These are phyloP conservation scores for Ptychoptera contaminata DNA, from an alignment of 2,888 invertebrate genomes.

Conservation along the genomic window DNA sequence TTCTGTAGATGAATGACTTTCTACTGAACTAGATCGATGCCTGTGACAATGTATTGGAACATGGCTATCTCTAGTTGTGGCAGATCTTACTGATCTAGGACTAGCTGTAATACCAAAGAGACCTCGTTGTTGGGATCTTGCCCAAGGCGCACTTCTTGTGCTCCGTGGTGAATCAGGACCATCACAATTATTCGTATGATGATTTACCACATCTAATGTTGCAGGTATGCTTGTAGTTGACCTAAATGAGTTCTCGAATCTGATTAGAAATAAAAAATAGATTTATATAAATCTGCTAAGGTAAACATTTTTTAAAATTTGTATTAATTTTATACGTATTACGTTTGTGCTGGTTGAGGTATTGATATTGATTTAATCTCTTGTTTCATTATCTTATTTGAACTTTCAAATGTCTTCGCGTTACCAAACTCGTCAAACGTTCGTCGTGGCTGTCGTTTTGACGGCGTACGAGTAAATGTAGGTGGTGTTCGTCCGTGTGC, in stretches of 20 bases:
- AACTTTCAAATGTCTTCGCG: slow-evolving; percentile 32
- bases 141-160: slow-evolving; percentile 68
- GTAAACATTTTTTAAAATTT: slow-evolving; percentile 13
- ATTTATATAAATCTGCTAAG: slow-evolving; percentile 12
- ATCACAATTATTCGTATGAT: slow-evolving; percentile 15
- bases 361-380: slow-evolving; percentile 39
- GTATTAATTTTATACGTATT: slow-evolving; percentile 24
- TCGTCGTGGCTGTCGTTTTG: slow-evolving; percentile 55
- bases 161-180: slow-evolving; percentile 58
- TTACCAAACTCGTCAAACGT: slow-evolving; percentile 42
- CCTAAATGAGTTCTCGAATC: slow-evolving; percentile 35
- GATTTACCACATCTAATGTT: slow-evolving; percentile 27
- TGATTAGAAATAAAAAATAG: slow-evolving; percentile 12
- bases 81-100: slow-evolving; percentile 68
- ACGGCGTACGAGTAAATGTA: slow-evolving; percentile 61
- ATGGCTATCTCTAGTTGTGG: slow-evolving; percentile 22
- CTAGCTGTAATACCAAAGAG: slow-evolving; percentile 62
- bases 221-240: slow-evolving; percentile 36
- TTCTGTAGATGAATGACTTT: slow-evolving; percentile 81
- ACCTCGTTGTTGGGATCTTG: slow-evolving; percentile 56
- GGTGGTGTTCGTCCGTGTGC: slow-evolving; percentile 44
- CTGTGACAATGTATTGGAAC: slow-evolving; percentile 27
- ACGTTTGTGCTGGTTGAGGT: slow-evolving; percentile 38
- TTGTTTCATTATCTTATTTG: slow-evolving; percentile 15
- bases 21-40: slow-evolving; percentile 64